These are phyloP conservation scores for Lysandra bellargus DNA, from an alignment of 2,888 invertebrate species.

Conservation along the genomic window DNA sequence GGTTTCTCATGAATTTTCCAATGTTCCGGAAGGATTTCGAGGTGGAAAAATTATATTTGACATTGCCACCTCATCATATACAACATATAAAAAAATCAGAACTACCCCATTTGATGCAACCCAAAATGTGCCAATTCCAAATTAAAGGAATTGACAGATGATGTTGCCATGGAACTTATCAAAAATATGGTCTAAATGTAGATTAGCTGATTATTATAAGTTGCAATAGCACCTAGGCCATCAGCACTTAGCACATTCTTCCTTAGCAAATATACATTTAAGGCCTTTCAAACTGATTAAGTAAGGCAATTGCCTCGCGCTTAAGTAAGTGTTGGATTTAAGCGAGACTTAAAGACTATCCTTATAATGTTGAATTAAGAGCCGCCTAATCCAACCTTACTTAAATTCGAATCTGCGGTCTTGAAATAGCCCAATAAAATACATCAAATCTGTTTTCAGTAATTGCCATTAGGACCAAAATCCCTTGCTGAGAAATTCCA, in stretches of 20 bases:
- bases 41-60: too few species aligned
- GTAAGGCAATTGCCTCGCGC: not conserved
- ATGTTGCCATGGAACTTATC: too few species aligned
- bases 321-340: not conserved
- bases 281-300: constrained; percentile 8
- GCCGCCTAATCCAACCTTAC: not conserved
- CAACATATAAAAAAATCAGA: too few species aligned
- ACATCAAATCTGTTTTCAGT: constrained; percentile 21
- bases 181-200: too few species aligned
- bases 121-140: too few species aligned
- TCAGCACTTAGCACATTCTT: not conserved
- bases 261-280: not conserved
- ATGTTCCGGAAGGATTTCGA: too few species aligned
- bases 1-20: too few species aligned
- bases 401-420: constrained; percentile 3
- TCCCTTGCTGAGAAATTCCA: not conserved
- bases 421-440: not conserved
- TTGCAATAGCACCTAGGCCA: not conserved
- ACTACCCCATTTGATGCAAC: too few species aligned
- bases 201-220: not conserved
- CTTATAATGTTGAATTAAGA: not conserved
- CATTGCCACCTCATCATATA: too few species aligned
- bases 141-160: too few species aligned
- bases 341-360: not conserved
- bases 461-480: not conserved